Base-by-base conservation (phyloP, 1,140 invertebrate species). In the Listronotus bonariensis region DNA sequence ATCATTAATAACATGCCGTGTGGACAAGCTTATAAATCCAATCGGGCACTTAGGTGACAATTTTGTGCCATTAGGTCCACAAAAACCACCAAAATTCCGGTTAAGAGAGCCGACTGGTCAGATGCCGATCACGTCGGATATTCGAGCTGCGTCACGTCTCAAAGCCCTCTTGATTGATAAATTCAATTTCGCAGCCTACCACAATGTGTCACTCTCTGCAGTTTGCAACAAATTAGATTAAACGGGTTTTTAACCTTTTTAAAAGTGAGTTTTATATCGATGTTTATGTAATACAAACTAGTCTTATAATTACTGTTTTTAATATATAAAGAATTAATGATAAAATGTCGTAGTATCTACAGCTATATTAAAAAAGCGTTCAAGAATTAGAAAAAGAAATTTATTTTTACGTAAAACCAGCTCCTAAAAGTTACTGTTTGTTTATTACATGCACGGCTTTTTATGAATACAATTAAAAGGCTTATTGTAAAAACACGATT, bases 131-230 rank as follows among this genome's bases (percentile, higher is more conserved):
- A 70, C 69, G 69, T 69, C 38, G 46, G 31, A 45, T 40, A 45
- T 36, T 55, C 15, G 43, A 26, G 53, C 43, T 43, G 15, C 58
- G 54, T 62, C 68, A 67, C 54, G 63, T 69, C 11, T 32, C 62
- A 42, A 18, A 41, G 32, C 32, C 20, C 65, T 45, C 54, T 51
- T 57, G 66, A 70, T 70, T 70, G 66, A 70, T 64, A 70, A 70
- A 70, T 70, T 70, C 67, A 65, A 68, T 70, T 68, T 60, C 51
- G 48, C 31, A 57, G 69, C 66, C 69, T 68, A 65, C 69, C 66
- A 48, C 69, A 70, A 70, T 68, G 64, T 52, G 55, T 67, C 45
- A 46, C 42, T 41, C 52, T 61, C 65, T 58, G 48, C 53, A 58
- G n/a, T 53, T 56, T 20, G 17, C 10, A 55, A 46, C 43, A 46